Evolutionary conservation across 2,113 vertebrate genomes (phyloP), one percentile per base, ranked within the genome.

Genomic region (Ictalurus punctatus): DNA sequence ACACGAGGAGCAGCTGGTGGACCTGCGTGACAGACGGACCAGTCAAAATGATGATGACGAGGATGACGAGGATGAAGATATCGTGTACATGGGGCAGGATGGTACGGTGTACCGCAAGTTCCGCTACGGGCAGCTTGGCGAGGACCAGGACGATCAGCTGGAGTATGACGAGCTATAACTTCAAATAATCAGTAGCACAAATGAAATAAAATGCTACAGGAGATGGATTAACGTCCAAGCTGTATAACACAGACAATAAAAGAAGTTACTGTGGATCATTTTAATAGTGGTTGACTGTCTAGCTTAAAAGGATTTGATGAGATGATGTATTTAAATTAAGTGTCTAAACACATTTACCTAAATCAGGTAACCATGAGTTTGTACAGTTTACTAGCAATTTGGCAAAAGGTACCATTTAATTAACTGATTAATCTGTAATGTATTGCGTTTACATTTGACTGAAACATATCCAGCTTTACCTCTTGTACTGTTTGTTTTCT

Each of bases 101-200:
- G 98, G 97, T 73, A 99, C 97, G 0, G 94, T 99, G 88, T 99
- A 99, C 93, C 95, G 94, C 86, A 99, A 97, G 94, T 99, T 99
- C 93, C 97, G 95, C 87, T 99, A 98, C 0, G 97, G 98, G 85
- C 94, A 98, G 89, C 92, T 98, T 88, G 95, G 96, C 0, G 97
- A 97, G 0, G 96, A 98, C 0, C 97, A 97, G 13, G 96, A 96
- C 6, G 97, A 97, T 40, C 97, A 99, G 92, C 93, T 99, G 91
- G 98, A 99, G 91, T 99, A 99, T 0, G 98, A 99, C 0, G 98
- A 98, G 97, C 94, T 99, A 99, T 61, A 95, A 96, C 16, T 99
- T 96, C 93, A 94, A 95, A 94, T 98, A 96, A 96, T 88, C 83
- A 52, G 30, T 1, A 17, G 84, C n/a, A 65, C 37, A 40, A 37